Conservation (phyloP, 2,113 vertebrate genomes). For the Cinclus cinclus region DNA sequence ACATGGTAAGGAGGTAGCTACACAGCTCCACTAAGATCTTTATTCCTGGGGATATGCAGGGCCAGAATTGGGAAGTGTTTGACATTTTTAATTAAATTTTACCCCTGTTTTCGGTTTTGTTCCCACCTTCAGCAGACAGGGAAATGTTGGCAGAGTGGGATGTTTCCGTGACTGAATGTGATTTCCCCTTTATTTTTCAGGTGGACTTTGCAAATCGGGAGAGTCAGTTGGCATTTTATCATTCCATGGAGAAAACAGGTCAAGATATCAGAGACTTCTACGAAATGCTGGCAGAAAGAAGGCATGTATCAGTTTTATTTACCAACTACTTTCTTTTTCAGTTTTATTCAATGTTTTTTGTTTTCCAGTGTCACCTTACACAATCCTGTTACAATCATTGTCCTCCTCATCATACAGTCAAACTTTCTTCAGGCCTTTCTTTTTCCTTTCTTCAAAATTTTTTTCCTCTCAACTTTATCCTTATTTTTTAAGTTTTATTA, state of each 20-base stretch:
- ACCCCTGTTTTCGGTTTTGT: not conserved
- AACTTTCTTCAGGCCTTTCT: not conserved
- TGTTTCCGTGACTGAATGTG: not conserved
- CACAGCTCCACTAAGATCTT: not conserved
- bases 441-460: not conserved
- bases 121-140: not conserved
- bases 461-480: not conserved
- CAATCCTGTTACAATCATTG: not conserved
- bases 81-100: not conserved
- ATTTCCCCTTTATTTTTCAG: conserved; percentile 60
- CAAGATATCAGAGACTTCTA: conserved; percentile 98
- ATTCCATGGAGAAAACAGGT: conserved; percentile 97
- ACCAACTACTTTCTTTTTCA: not conserved
- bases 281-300: conserved; percentile 92
- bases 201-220: conserved; percentile 99
- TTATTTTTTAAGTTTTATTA: not conserved
- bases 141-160: not conserved
- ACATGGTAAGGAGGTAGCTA: not conserved
- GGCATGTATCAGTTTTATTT: conserved; percentile 70
- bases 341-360: not conserved
- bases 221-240: conserved; percentile 97
- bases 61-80: not conserved
- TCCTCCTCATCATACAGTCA: not conserved
- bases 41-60: not conserved
- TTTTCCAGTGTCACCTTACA: not conserved